phyloP scores from a whole-genome alignment of 2,888 invertebrate genomes.

The Digitonthophagus gazella region DNA sequence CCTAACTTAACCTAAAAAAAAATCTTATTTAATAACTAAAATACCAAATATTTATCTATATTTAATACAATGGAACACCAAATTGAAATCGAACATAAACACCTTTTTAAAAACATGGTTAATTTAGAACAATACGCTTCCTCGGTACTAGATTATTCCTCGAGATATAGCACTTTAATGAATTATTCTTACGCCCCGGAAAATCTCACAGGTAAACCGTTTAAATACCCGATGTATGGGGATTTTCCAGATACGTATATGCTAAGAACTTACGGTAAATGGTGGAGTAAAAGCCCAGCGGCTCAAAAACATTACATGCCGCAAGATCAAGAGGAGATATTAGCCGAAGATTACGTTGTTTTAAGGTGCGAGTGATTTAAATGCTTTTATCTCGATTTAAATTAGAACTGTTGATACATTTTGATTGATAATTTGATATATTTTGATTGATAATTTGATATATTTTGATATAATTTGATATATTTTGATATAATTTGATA shows the following conservation, averaged over 20 bases:
- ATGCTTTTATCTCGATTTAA: too few relatives aligned
- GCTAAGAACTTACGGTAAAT: constrained; percentile 82
- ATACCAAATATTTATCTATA: too few relatives aligned
- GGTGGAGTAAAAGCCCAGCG: constrained; percentile 82
- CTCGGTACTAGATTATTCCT: constrained; percentile 79
- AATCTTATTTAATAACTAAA: too few relatives aligned
- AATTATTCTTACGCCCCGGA: constrained; percentile 86
- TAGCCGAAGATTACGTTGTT: constrained; percentile 74
- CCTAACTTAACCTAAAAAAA: too few relatives aligned
- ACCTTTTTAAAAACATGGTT: constrained; percentile 38
- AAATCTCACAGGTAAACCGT: constrained; percentile 81
- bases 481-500: too few relatives aligned
- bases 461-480: too few relatives aligned
- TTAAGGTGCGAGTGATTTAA: too few relatives aligned
- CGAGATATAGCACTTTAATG: constrained; percentile 85
- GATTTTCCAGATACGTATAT: constrained; percentile 90
- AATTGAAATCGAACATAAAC: too few relatives aligned
- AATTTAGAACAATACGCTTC: constrained; percentile 75
- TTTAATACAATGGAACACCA: too few relatives aligned
- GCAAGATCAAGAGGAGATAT: constrained; percentile 65
- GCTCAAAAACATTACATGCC: constrained; percentile 68
- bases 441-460: constrained; percentile 9
- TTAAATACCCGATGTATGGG: constrained; percentile 85
- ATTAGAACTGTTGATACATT: too few relatives aligned
- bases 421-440: too few relatives aligned